phyloP scores from a whole-genome alignment of 2,113 vertebrate species.

The Nothoprocta perdicaria region DNA sequence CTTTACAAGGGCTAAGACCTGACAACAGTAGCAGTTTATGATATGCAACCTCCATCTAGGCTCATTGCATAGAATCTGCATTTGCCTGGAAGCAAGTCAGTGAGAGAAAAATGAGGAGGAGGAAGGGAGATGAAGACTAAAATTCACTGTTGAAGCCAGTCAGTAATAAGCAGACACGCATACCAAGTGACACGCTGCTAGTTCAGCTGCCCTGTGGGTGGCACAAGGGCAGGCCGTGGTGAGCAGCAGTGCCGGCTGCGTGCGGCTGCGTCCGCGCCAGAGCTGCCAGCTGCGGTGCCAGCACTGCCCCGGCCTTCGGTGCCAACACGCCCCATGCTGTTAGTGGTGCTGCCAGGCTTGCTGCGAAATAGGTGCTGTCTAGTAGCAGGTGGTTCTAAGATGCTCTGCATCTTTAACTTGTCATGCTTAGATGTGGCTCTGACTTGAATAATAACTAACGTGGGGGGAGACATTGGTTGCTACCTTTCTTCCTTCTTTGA shows the following conservation, averaged over 20 bases:
- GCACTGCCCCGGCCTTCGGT: fast-evolving
- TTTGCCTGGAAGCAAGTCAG: fast-evolving
- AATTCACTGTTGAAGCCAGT: fast-evolving
- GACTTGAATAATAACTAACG: neutral
- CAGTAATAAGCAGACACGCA: neutral
- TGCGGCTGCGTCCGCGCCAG: neutral
- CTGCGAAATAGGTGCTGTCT: fast-evolving
- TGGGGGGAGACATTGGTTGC: neutral
- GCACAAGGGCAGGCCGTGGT: neutral
- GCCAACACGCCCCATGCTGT: fast-evolving
- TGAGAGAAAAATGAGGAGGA: neutral
- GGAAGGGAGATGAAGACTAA: neutral
- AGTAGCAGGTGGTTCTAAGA: neutral
- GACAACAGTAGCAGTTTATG: neutral
- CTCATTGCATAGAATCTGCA: fast-evolving
- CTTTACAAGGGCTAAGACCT: neutral
- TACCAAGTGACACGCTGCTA: fast-evolving
- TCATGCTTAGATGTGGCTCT: neutral
- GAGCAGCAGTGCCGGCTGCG: neutral
- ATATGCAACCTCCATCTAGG: fast-evolving
- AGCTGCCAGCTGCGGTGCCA: fast-evolving
- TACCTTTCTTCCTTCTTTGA: neutral
- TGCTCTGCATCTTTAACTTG: neutral
- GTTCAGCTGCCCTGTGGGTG: fast-evolving
- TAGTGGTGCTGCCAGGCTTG: fast-evolving